Evolutionary conservation across 2,797 vertebrate genomes (phyloP).

Genomic region (Gila robusta): DNA sequence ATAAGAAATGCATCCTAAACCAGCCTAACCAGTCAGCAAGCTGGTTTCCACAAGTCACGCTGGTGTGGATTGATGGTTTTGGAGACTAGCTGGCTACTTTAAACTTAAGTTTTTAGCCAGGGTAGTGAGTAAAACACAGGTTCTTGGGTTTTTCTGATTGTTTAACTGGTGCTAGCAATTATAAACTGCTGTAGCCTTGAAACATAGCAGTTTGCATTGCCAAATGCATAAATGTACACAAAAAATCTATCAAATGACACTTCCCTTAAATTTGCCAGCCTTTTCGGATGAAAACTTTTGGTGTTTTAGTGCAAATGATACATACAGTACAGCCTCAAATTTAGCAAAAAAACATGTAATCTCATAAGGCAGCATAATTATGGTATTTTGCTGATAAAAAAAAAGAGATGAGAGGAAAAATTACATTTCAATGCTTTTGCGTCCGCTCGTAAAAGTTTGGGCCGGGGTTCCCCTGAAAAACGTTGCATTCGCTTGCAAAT

Average conservation of each 20-base stretch:
- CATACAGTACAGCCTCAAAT: background rate
- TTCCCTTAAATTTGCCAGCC: background rate
- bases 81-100: background rate
- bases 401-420: background rate
- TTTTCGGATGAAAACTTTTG: too few species aligned
- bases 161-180: background rate
- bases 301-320: background rate
- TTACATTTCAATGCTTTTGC: background rate
- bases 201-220: background rate
- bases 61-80: background rate
- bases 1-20: background rate
- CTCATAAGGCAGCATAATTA: background rate
- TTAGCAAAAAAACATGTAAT: background rate
- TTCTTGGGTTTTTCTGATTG: background rate
- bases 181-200: background rate
- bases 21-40: background rate
- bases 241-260: background rate
- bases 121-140: background rate
- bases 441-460: background rate
- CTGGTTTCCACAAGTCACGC: background rate
- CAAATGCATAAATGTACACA: background rate
- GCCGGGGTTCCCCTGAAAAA: background rate
- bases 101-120: background rate
- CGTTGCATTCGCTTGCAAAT: background rate
- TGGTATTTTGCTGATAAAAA: background rate